phyloP scores from a whole-genome alignment of 2,888 invertebrate species.

The Pedicia rivosa region DNA sequence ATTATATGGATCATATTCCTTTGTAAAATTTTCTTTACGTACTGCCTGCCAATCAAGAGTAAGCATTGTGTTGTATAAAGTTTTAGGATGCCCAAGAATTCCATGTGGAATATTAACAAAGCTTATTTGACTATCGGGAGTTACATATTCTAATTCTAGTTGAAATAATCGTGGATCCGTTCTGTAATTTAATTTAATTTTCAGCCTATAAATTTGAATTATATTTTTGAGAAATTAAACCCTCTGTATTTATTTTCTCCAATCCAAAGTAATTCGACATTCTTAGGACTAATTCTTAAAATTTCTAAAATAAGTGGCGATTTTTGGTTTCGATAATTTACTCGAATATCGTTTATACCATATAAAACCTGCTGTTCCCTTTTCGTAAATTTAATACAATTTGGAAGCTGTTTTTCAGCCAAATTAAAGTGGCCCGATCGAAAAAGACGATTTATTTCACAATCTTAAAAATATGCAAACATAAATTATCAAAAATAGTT shows the following conservation, averaged over 20 bases:
- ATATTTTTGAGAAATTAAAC: neutral
- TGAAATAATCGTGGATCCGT: slow-evolving; percentile 21
- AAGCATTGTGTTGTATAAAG: slow-evolving; percentile 22
- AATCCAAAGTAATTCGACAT: slow-evolving; percentile 26
- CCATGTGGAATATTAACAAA: slow-evolving; percentile 24
- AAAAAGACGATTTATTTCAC: slow-evolving; percentile 26
- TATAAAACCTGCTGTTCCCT: slow-evolving; percentile 21
- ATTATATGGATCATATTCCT: slow-evolving; percentile 23
- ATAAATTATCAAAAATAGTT: neutral
- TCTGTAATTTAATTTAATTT: neutral
- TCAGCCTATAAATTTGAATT: neutral
- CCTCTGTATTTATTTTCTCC: slow-evolving; percentile 26
- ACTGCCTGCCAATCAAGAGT: slow-evolving; percentile 20
- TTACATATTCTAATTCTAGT: slow-evolving; percentile 24
- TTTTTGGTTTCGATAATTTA: slow-evolving; percentile 23
- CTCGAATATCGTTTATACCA: slow-evolving; percentile 20
- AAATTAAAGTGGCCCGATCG: slow-evolving; percentile 25
- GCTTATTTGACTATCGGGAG: slow-evolving; percentile 22
- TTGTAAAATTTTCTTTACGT: slow-evolving; percentile 18
- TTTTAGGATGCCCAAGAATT: slow-evolving; percentile 25
- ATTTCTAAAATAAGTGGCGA: slow-evolving; percentile 27
- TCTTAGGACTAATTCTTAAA: slow-evolving; percentile 15
- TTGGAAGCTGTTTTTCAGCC: slow-evolving; percentile 11
- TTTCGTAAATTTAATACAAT: slow-evolving; percentile 16
- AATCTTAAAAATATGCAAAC: slow-evolving; percentile 12